Evolutionary conservation across 1,140 invertebrate genomes (phyloP).

Genomic region (Colletes latitarsis): DNA sequence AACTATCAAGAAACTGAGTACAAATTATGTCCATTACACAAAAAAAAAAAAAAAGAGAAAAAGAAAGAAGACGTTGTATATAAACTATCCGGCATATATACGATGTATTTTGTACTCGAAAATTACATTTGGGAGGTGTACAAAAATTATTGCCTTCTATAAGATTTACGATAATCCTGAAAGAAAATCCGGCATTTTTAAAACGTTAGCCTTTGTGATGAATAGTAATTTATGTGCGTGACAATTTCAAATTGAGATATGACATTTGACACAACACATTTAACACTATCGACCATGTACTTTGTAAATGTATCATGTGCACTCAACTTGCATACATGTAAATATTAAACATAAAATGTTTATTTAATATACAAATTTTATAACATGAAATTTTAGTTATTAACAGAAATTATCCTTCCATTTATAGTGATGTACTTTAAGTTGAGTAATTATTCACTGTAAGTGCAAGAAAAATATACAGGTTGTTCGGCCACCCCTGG

Average conservation of each 20-base stretch:
- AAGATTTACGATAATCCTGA: slow-evolving; percentile 32
- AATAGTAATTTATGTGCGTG: slow-evolving; percentile 43
- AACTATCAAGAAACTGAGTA: slow-evolving; percentile 59
- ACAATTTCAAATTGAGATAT: slow-evolving; percentile 32
- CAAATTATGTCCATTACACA: slow-evolving; percentile 61
- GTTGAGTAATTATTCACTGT: slow-evolving; percentile 6
- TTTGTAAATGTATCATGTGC: slow-evolving; percentile 56
- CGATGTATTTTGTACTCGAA: slow-evolving; percentile 57
- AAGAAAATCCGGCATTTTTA: slow-evolving; percentile 18
- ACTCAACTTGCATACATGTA: slow-evolving; percentile 56
- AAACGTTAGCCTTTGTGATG: slow-evolving; percentile 29
- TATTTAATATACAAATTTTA: slow-evolving; percentile 77
- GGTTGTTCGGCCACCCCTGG: too few relatives aligned
- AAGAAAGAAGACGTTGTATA: slow-evolving; percentile 52
- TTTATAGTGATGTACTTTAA: slow-evolving; percentile 45
- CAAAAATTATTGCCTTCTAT: slow-evolving; percentile 51
- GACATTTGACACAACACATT: slow-evolving; percentile 28
- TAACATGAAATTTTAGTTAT: slow-evolving; percentile 57
- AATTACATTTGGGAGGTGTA: slow-evolving; percentile 40
- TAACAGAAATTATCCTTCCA: slow-evolving; percentile 51
- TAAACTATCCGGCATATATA: slow-evolving; percentile 40
- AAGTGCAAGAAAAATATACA: slow-evolving; percentile 36
- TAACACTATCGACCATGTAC: slow-evolving; percentile 46
- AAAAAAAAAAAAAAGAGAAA: slow-evolving; percentile 11
- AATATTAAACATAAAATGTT: slow-evolving; percentile 70